These are phyloP conservation scores for Balaenoptera acutorostrata DNA, from an alignment of 2,113 vertebrate species.

Conservation along the genomic window DNA sequence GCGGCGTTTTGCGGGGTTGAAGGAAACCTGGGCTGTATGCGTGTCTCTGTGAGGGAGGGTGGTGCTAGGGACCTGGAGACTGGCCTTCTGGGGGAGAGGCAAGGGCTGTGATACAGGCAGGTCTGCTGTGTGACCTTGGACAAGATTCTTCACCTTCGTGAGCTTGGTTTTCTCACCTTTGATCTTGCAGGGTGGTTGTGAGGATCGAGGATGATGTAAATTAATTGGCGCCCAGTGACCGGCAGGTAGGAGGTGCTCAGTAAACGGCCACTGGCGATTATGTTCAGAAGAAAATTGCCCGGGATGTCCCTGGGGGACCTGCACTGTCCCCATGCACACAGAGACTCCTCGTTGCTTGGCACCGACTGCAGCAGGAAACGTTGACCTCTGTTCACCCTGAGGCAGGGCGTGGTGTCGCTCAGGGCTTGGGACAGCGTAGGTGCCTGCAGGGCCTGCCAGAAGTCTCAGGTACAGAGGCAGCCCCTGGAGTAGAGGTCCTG, in stretches of 20 bases:
- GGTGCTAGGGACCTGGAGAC: not conserved
- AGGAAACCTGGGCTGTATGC: not conserved
- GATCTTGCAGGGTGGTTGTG: not conserved
- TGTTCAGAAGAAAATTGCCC: not conserved
- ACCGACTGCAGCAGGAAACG: not conserved
- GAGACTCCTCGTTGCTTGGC: not conserved
- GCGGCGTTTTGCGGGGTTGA: not conserved
- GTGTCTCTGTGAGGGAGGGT: not conserved
- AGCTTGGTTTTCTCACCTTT: not conserved
- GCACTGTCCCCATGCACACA: not conserved
- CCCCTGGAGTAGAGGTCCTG: not conserved
- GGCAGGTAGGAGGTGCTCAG: not conserved
- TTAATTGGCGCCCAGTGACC: not conserved
- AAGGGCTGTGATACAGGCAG: not conserved
- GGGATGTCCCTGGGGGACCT: not conserved
- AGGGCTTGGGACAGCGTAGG: not conserved
- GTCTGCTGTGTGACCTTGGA: not conserved
- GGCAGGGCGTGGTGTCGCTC: not conserved
- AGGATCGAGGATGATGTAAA: not conserved
- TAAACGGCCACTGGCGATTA: accelerated
- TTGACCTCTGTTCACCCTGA: not conserved
- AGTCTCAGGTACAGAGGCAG: not conserved
- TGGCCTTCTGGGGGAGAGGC: not conserved
- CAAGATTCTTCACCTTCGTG: not conserved
- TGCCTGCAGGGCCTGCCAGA: not conserved